phyloP scores from a whole-genome alignment of 2,888 invertebrate genomes.

The Agonopterix alstromeriana region DNA sequence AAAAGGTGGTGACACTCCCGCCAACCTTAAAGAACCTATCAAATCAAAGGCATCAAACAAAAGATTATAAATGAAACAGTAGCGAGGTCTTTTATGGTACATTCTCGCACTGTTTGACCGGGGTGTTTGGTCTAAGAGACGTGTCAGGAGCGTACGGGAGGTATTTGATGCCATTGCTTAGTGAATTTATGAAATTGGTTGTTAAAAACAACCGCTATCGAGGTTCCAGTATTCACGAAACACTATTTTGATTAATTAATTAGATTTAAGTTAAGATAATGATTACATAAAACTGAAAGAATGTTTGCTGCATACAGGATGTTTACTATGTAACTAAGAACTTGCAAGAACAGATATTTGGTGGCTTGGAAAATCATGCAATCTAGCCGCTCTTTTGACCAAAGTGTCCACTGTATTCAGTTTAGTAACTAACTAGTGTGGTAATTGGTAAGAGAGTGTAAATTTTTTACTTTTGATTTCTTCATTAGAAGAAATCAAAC shows the following conservation, averaged over 20 bases:
- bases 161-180: slow-evolving; percentile 33
- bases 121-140: slow-evolving; percentile 72
- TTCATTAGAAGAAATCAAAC: too few relatives aligned
- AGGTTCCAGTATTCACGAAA: slow-evolving; percentile 51
- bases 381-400: too few relatives aligned
- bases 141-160: slow-evolving; percentile 73
- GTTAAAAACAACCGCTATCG: slow-evolving; percentile 16
- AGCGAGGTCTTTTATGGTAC: slow-evolving; percentile 45
- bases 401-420: too few relatives aligned
- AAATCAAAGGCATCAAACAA: slow-evolving; percentile 64
- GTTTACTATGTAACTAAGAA: too few relatives aligned
- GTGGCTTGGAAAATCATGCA: too few relatives aligned
- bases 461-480: too few relatives aligned
- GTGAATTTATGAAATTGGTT: slow-evolving; percentile 8
- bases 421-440: too few relatives aligned
- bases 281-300: too few relatives aligned
- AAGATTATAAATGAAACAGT: slow-evolving; percentile 59
- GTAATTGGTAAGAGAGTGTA: too few relatives aligned
- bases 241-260: neutral
- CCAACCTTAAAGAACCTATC: slow-evolving; percentile 24
- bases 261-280: neutral
- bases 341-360: too few relatives aligned
- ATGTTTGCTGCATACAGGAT: too few relatives aligned
- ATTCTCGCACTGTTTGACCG: slow-evolving; percentile 65
- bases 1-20: slow-evolving; percentile 61